phyloP scores from a whole-genome alignment of 1,140 invertebrate species.

The Cylas formicarius region DNA sequence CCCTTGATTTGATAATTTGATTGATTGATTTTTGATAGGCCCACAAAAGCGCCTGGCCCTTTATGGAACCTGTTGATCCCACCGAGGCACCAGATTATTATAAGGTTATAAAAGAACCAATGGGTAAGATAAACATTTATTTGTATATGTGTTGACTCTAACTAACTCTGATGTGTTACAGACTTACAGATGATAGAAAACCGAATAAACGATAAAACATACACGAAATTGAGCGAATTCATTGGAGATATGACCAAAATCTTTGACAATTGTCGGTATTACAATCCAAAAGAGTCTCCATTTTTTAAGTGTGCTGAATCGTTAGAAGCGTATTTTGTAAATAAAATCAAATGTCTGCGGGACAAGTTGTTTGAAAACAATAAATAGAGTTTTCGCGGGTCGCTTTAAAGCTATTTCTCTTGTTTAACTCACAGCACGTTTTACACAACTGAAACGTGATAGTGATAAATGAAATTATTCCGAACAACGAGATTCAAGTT shows the following conservation, averaged over 20 bases:
- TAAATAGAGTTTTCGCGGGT: slow-evolving; percentile 20
- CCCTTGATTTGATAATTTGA: neutral
- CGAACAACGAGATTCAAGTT: too few relatives aligned
- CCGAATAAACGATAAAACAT: slow-evolving; percentile 75
- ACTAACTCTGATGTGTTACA: too few relatives aligned
- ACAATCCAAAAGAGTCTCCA: slow-evolving; percentile 90
- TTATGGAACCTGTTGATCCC: slow-evolving; percentile 93
- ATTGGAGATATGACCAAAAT: slow-evolving; percentile 97
- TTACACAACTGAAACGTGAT: too few relatives aligned
- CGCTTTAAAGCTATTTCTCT: slow-evolving; percentile 10
- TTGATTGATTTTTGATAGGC: slow-evolving; percentile 43
- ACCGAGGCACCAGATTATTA: slow-evolving; percentile 95
- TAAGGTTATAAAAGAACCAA: slow-evolving; percentile 94
- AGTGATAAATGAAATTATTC: too few relatives aligned
- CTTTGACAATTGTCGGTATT: slow-evolving; percentile 97
- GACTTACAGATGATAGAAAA: slow-evolving; percentile 90
- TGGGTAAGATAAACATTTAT: slow-evolving; percentile 64
- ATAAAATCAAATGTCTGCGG: slow-evolving; percentile 78
- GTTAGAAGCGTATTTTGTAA: slow-evolving; percentile 91
- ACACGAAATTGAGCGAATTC: slow-evolving; percentile 86
- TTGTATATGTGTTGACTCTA: slow-evolving; percentile 28
- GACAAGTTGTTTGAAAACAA: slow-evolving; percentile 64
- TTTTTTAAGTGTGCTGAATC: slow-evolving; percentile 94
- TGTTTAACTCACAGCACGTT: too few relatives aligned
- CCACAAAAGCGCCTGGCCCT: slow-evolving; percentile 94